These are phyloP conservation scores for Rhynchotus rufescens DNA, from an alignment of 2,797 vertebrate species.

Conservation along the genomic window DNA sequence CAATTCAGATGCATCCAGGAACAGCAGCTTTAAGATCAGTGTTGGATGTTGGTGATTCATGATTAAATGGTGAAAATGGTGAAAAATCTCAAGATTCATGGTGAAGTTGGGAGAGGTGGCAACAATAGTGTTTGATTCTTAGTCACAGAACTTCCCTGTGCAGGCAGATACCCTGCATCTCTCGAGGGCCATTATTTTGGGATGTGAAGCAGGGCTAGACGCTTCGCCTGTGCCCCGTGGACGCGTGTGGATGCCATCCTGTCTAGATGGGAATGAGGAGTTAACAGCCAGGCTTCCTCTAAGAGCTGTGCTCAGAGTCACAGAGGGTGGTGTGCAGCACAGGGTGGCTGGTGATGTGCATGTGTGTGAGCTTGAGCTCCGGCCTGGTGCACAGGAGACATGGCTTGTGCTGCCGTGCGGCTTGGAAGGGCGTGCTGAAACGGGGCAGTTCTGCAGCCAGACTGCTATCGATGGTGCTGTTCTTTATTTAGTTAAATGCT, in stretches of 20 bases:
- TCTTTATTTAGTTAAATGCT: slow-evolving; percentile 32
- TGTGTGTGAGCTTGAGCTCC: too few relatives aligned
- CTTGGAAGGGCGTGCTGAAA: slow-evolving; percentile 23
- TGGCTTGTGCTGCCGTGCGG: background rate
- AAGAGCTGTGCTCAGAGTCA: too few relatives aligned
- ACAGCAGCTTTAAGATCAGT: background rate
- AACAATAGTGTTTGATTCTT: background rate
- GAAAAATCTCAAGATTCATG: background rate
- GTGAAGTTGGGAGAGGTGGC: background rate
- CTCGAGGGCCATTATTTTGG: background rate
- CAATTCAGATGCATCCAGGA: background rate
- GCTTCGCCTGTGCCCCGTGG: fast-evolving
- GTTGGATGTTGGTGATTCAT: background rate
- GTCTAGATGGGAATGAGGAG: background rate
- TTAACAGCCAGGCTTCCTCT: too few relatives aligned
- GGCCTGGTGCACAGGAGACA: too few relatives aligned
- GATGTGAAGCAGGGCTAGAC: background rate
- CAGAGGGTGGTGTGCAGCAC: too few relatives aligned
- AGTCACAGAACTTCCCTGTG: fast-evolving
- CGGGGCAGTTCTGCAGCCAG: background rate
- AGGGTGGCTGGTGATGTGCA: too few relatives aligned
- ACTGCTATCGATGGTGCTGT: background rate
- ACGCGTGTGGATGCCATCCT: background rate
- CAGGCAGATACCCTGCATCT: fast-evolving
- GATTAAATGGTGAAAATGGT: background rate